Percentiles rank a stretch among this genome's conserved stretches.
Conservation (phyloP, 2,888 invertebrate genomes). For the Tinea pellionella region DNA sequence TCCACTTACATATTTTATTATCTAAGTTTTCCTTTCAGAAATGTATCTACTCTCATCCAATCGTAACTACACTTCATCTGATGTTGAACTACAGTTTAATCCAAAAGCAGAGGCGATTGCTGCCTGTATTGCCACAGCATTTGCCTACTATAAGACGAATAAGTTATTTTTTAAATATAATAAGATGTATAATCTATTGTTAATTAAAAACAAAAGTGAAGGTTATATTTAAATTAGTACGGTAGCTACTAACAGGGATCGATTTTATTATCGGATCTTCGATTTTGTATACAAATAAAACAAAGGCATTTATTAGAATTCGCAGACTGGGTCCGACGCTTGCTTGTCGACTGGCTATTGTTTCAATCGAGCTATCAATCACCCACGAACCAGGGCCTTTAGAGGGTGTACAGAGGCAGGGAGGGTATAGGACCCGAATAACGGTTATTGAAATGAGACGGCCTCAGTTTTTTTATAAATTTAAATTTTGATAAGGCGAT, state of each 20-base stretch:
- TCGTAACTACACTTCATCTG: no score
- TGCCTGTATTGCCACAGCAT: no score
- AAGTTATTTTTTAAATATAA: no score
- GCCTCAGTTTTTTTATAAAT: conserved; percentile 60
- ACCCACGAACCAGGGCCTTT: conserved; percentile 40
- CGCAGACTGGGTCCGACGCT: conserved; percentile 38
- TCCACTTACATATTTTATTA: no score
- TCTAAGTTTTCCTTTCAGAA: no score
- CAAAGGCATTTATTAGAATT: conserved; percentile 66
- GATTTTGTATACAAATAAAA: conserved; percentile 54
- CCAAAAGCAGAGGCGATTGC: no score
- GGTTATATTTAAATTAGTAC: not conserved
- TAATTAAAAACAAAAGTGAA: not conserved
- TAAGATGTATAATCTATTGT: no score
- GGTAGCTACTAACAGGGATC: not conserved
- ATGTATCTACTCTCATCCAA: no score
- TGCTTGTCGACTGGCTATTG: conserved; percentile 52
- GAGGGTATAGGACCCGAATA: conserved; percentile 40
- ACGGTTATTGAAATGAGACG: conserved; percentile 70
- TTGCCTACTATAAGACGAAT: no score
- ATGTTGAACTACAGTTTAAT: no score
- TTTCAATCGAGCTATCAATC: conserved; percentile 64
- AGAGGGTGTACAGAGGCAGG: conserved; percentile 14
- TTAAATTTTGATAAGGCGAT: conserved; percentile 69
- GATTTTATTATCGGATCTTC: conserved; percentile 49